Percentiles rank a stretch among this genome's conserved stretches.
Evolutionary conservation across 2,888 invertebrate species (phyloP).

Genomic region (Agriopis leucophaearia): DNA sequence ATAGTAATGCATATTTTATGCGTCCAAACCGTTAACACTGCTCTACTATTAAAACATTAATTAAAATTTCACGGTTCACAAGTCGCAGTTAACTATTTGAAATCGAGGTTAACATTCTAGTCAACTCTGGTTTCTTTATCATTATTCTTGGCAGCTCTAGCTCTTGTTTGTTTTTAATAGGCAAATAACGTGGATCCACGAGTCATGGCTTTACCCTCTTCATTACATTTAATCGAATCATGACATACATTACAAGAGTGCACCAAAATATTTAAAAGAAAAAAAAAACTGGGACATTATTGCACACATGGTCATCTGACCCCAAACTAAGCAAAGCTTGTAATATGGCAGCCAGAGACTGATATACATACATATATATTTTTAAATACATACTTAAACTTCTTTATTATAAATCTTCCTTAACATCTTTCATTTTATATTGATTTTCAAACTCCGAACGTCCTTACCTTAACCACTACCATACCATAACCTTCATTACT

Average conservation of each 20-base stretch:
- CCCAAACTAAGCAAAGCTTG: too few species aligned
- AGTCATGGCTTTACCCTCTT: background rate
- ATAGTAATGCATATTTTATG: background rate
- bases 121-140: slow-evolving; percentile 4
- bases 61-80: background rate
- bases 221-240: background rate
- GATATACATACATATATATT: too few species aligned
- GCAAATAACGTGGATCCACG: background rate
- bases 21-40: background rate
- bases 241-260: background rate
- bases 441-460: background rate
- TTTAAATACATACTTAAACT: too few species aligned
- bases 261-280: background rate
- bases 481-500: too few species aligned
- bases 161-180: background rate
- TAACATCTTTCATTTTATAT: background rate
- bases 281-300: too few species aligned
- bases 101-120: slow-evolving; percentile 11
- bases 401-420: too few species aligned
- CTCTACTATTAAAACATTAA: background rate
- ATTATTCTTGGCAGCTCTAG: background rate
- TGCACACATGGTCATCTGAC: too few species aligned
- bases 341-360: too few species aligned
- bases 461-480: too few species aligned
- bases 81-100: slow-evolving; percentile 3